Evolutionary conservation across 2,113 vertebrate genomes (phyloP), one percentile per base, ranked within the genome.

Genomic region (Nibea coibor): DNA sequence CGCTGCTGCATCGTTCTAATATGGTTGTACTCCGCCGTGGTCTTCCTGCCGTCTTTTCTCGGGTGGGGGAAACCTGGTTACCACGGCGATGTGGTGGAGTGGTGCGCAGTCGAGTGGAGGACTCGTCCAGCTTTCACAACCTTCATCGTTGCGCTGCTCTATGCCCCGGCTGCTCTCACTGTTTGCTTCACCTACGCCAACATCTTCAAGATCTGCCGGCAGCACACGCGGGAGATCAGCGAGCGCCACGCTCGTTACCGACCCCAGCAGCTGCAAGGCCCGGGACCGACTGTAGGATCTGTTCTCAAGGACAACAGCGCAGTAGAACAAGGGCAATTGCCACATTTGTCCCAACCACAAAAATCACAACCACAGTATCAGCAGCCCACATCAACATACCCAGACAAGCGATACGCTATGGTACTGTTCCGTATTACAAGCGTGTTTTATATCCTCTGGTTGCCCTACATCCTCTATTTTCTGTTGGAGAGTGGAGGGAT

Each of bases 401-500:
- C 97, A 0, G 97, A 99, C 93, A 98, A 96, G 90, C 97, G 96
- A 80, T 99, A 99, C 2, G 97, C 98, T 45, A 97, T 97, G 93
- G 98, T 99, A 26, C 94, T 99, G 2, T 97, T 99, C 87, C 97
- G 98, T 82, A 99, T 99, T 82, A 99, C 98, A 77, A 99, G 98
- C 15, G 98, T 99, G 59, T 99, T 99, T 93, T 99, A 99, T 89
- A 92, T 98, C 87, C 96, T 99, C 7, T 99, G 98, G 98, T 82
- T 99, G 89, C 98, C 98, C 39, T 99, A 99, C 89, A 99, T 99
- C 69, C 95, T 98, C 81, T 99, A 99, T 93, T 99, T 99, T 78
- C 94, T 99, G 72, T 77, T 99, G 90, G 98, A 99, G 94, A 99
- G 98, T 58, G 97, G 95, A 24, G 94, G 96, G 3, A 94, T 98